Evolutionary conservation across 2,888 invertebrate species (phyloP).

Genomic region (Zaprionus bogoriensis): DNA sequence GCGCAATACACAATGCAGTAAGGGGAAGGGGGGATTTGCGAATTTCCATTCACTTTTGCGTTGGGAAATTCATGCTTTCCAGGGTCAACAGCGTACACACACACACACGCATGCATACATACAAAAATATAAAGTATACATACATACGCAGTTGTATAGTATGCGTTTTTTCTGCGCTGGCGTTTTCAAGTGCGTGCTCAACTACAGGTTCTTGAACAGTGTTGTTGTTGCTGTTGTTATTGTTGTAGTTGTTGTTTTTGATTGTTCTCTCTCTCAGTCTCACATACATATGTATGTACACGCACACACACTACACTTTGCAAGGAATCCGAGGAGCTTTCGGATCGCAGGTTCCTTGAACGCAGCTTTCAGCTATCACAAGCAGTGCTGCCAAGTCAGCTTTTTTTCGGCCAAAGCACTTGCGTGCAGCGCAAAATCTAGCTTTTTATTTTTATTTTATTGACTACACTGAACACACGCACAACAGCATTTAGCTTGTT

Average conservation of each 20-base stretch:
- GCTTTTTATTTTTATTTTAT: no score
- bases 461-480: no score
- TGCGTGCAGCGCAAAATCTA: no score
- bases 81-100: conserved; percentile 51
- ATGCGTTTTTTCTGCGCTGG: not conserved
- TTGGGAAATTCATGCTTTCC: conserved; percentile 46
- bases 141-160: no score
- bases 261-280: conserved; percentile 10
- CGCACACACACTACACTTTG: conserved; percentile 42
- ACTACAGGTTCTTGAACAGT: conserved; percentile 61
- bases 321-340: not conserved
- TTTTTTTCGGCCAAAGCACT: not conserved
- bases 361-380: no score
- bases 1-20: no score
- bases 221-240: conserved; percentile 16
- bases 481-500: no score
- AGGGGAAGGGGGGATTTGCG: not conserved
- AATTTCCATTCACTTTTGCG: conserved; percentile 42
- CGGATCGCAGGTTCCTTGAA: not conserved
- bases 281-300: no score
- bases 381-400: no score
- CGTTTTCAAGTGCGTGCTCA: conserved; percentile 49
- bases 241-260: conserved; percentile 16
- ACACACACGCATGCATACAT: not conserved
- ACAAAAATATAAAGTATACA: conserved; percentile 10